Conservation (phyloP, 2,888 invertebrate genomes). For the Zaprionus lineosus region DNA sequence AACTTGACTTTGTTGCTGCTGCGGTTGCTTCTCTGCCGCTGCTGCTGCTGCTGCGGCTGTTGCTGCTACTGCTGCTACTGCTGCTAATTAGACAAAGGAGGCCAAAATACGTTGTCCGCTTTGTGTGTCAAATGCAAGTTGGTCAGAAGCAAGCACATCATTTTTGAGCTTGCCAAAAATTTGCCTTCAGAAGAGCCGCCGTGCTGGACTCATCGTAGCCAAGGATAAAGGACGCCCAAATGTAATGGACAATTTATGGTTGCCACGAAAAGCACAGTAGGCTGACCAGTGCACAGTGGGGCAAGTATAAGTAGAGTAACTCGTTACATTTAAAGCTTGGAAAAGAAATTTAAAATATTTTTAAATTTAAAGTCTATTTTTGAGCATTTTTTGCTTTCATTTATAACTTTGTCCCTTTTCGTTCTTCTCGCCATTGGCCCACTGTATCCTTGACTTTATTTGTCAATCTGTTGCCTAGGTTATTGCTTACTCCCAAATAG, state of each 20-base stretch:
- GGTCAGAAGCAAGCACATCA: constrained; percentile 37
- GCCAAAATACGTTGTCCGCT: constrained; percentile 7
- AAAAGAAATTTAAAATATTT: too few species aligned
- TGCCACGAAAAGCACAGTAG: neutral
- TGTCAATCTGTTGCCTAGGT: constrained; percentile 31
- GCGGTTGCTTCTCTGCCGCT: too few species aligned
- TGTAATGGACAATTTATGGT: constrained; percentile 7
- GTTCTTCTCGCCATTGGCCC: too few species aligned
- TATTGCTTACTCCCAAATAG: constrained; percentile 36
- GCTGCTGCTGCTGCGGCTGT: too few species aligned
- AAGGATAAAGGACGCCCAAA: constrained; percentile 11
- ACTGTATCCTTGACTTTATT: constrained; percentile 8
- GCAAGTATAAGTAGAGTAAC: too few species aligned
- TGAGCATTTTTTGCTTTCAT: too few species aligned
- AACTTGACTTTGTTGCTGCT: too few species aligned
- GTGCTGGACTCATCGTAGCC: constrained; percentile 4
- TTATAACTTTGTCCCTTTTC: too few species aligned
- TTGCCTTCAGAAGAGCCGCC: constrained; percentile 40
- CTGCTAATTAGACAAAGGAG: constrained; percentile 49
- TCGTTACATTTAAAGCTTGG: too few species aligned
- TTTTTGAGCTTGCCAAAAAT: constrained; percentile 41
- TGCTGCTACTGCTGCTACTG: too few species aligned
- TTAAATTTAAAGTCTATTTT: too few species aligned
- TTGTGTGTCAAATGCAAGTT: constrained; percentile 44
- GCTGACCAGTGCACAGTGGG: neutral